Conservation (phyloP, 2,888 invertebrate genomes). For the Acleris holmiana region DNA sequence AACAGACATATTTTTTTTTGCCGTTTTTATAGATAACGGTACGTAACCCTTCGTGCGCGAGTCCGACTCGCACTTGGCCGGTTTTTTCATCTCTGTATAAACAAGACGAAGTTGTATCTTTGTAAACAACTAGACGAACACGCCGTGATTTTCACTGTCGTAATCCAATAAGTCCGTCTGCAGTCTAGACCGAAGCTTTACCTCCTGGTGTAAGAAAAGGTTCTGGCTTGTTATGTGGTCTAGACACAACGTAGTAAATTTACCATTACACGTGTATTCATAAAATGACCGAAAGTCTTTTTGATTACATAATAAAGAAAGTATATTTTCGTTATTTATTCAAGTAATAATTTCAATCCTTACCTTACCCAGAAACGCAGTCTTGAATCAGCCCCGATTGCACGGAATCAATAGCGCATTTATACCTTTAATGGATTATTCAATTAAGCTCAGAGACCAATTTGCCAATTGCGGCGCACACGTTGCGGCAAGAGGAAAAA, state of each 20-base stretch:
- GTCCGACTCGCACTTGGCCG: too few relatives aligned
- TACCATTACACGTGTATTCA: too few relatives aligned
- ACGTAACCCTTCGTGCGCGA: too few relatives aligned
- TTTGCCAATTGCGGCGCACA: slow-evolving; percentile 19
- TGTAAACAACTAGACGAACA: neutral
- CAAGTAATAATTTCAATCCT: too few relatives aligned
- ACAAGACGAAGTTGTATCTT: too few relatives aligned
- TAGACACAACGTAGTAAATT: too few relatives aligned
- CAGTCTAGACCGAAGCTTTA: neutral
- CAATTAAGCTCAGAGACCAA: slow-evolving; percentile 30
- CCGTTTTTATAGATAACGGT: too few relatives aligned
- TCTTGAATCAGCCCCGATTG: slow-evolving; percentile 13
- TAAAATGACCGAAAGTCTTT: neutral
- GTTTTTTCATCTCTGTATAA: too few relatives aligned
- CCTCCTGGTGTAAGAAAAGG: neutral
- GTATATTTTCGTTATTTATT: too few relatives aligned
- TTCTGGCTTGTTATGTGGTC: too few relatives aligned
- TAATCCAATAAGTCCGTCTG: neutral
- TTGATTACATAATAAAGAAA: too few relatives aligned
- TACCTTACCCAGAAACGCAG: neutral
- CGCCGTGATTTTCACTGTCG: neutral
- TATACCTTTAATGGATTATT: slow-evolving; percentile 38
- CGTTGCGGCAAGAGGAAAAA: slow-evolving; percentile 3
- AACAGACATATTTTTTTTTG: too few relatives aligned
- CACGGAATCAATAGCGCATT: slow-evolving; percentile 29